A percentile compares a stretch with the other conserved stretches of the same genome.
phyloP scores from a whole-genome alignment of 1,140 invertebrate genomes.

The Notospermus geniculatus region DNA sequence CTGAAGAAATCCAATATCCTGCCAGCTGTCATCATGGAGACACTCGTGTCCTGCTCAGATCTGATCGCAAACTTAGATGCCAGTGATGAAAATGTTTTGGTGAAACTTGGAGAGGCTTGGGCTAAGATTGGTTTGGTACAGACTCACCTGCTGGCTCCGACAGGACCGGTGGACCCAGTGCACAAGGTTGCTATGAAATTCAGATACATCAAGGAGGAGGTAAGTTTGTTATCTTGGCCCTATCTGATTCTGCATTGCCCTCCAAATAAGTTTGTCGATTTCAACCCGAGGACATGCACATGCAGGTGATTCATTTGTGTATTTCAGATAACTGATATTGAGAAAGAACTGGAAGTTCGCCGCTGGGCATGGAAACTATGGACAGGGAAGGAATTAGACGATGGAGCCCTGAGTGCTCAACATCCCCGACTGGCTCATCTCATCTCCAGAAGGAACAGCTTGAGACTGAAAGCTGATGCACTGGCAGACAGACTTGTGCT shows the following conservation, averaged over 20 bases:
- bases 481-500: constrained; percentile 32
- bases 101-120: constrained; percentile 29
- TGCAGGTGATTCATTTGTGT: background rate
- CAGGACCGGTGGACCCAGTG: constrained; percentile 49
- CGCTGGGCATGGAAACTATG: constrained; percentile 7
- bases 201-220: constrained; percentile 36
- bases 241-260: constrained; percentile 24
- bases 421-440: constrained; percentile 36
- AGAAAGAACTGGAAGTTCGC: constrained; percentile 17
- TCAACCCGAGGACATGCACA: constrained; percentile 9
- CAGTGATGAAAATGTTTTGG: no score
- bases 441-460: constrained; percentile 16
- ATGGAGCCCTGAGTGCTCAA: constrained; percentile 13
- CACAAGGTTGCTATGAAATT: constrained; percentile 41
- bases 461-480: constrained; percentile 23
- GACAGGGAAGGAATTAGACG: constrained; percentile 18
- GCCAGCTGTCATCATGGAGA: no score
- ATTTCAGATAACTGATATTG: constrained; percentile 21
- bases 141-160: constrained; percentile 34
- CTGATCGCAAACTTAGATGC: no score
- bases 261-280: constrained; percentile 27
- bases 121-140: constrained; percentile 34
- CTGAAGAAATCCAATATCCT: no score
- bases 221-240: constrained; percentile 30
- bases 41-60: no score